phyloP scores from a whole-genome alignment of 2,888 invertebrate species.

The Acleris cristana region DNA sequence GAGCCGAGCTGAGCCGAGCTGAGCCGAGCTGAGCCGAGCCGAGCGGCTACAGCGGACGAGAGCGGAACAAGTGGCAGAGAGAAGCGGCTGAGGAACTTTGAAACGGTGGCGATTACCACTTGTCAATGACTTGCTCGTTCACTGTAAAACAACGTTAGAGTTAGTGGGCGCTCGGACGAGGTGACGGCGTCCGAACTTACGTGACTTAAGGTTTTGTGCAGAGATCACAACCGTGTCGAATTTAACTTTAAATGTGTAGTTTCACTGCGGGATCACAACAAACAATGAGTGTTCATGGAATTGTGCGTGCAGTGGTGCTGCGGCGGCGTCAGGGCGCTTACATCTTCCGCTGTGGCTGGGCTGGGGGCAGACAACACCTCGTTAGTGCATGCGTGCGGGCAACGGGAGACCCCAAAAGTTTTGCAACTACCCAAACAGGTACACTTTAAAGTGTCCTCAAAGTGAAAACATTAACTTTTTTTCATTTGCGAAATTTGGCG shows the following conservation, averaged over 20 bases:
- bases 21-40: not conserved
- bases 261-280: conserved; percentile 84
- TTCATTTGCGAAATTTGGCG: conserved; percentile 8
- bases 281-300: conserved; percentile 83
- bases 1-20: conserved; percentile 42
- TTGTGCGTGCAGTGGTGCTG: conserved; percentile 77
- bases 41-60: conserved; percentile 66
- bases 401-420: conserved; percentile 46
- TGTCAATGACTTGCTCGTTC: conserved; percentile 88
- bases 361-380: conserved; percentile 78
- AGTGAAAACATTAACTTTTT: conserved; percentile 9
- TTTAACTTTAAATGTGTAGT: conserved; percentile 73
- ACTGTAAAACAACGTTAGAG: conserved; percentile 85
- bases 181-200: conserved; percentile 74
- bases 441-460: conserved; percentile 16
- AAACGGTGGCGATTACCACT: conserved; percentile 85
- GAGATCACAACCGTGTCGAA: conserved; percentile 80
- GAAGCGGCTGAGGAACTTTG: conserved; percentile 80
- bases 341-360: conserved; percentile 78
- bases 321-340: conserved; percentile 72
- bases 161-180: conserved; percentile 71
- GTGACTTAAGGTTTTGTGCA: conserved; percentile 61
- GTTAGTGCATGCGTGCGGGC: conserved; percentile 77
- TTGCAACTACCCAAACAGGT: conserved; percentile 49
- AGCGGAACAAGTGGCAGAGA: conserved; percentile 76